Conservation (phyloP, 2,113 vertebrate species). For the Psephotus haematonotus region DNA sequence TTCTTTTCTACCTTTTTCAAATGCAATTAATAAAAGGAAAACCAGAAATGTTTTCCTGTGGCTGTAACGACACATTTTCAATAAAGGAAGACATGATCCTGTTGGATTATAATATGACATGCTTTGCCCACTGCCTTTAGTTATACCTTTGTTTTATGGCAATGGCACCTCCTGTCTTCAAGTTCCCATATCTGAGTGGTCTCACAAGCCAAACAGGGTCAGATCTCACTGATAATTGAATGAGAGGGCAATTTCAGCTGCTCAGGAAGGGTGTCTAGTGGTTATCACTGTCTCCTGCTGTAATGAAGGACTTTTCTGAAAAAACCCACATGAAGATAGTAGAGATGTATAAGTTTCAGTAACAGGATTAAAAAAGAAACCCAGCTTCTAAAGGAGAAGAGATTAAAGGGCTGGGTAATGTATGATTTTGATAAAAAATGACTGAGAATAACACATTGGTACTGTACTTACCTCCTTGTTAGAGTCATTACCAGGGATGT, state of each 20-base stretch:
- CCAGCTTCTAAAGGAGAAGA: neutral
- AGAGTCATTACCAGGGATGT: slow-evolving; percentile 35
- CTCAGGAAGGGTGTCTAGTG: slow-evolving; percentile 37
- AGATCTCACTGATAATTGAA: slow-evolving; percentile 42
- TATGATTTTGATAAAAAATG: slow-evolving; percentile 28
- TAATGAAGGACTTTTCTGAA: slow-evolving; percentile 47
- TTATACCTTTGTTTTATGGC: neutral
- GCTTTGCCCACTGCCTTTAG: neutral
- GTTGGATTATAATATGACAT: neutral
- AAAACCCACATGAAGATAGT: neutral
- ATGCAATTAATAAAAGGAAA: neutral
- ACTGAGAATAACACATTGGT: neutral
- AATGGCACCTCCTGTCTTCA: slow-evolving; percentile 19
- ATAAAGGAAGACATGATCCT: neutral
- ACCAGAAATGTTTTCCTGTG: neutral
- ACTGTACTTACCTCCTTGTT: slow-evolving; percentile 17
- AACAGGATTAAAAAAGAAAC: neutral
- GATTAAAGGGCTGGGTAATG: neutral
- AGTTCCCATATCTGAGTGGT: slow-evolving; percentile 12
- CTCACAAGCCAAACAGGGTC: slow-evolving; percentile 26
- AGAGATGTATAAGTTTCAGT: neutral
- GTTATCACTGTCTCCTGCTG: slow-evolving; percentile 52
- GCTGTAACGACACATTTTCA: neutral
- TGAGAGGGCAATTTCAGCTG: slow-evolving; percentile 36
- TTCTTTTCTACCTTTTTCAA: neutral